Evolutionary conservation across 2,888 invertebrate species (phyloP), one percentile per base, ranked within the genome.

Genomic region (Aricia artaxerxes): DNA sequence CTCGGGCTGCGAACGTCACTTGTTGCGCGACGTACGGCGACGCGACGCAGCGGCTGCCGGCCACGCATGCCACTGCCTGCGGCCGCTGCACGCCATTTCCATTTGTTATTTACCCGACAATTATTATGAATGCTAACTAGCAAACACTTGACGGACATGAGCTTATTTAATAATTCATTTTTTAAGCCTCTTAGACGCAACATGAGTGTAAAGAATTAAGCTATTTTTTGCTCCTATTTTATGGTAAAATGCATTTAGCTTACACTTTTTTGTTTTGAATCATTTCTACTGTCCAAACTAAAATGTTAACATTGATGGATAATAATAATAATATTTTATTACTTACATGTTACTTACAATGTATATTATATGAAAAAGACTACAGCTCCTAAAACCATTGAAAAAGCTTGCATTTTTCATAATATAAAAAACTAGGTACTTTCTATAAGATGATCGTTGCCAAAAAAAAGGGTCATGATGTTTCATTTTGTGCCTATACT

Each of bases 41-140:
- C 4, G 31, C 9, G 35, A 64, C 35, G 64, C 31, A 86, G 90
- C 90, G 87, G 85, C 86, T 87, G 92, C 90, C 93, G 91, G 91
- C 90, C 92, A 92, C 92, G 92, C 92, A 92, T 89, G 91, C 88
- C 84, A 87, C 85, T 87, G 89, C 92, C 24, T 24, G 24, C 24
- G 24, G 24, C 88, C 84, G 87, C 85, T 87, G 89, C 92, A 91
- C 90, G 92, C 90, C 86, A 90, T 83, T 82, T 81, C 80, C 82
- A 85, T 83, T 83, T 88, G 87, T 89, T 89, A 87, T 89, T 88
- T 87, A 87, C 87, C 86, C 86, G 86, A 86, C 88, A 89, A 91
- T 89, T 88, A 88, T 87, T 86, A 86, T 84, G 81, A 86, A 84
- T 84, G 84, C 84, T 81, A 83, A 84, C 83, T 53, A 75, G 81